Evolutionary conservation across 1,140 invertebrate species (phyloP).

Genomic region (Micrasema minimum): DNA sequence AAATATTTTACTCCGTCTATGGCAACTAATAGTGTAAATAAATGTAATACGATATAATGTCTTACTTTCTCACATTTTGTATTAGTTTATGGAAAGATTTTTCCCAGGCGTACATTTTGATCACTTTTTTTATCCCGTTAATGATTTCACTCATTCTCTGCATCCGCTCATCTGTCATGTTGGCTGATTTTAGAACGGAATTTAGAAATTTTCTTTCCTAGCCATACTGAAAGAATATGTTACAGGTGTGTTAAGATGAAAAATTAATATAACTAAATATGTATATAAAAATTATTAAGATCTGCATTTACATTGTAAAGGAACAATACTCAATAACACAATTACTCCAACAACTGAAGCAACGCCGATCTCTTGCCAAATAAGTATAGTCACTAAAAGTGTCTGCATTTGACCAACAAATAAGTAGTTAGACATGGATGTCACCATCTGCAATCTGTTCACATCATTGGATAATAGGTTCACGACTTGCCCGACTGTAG

Average conservation of each 20-base stretch:
- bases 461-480: slow-evolving; percentile 78
- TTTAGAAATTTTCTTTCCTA: slow-evolving; percentile 51
- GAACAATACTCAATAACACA: slow-evolving; percentile 37
- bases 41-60: background rate
- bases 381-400: slow-evolving; percentile 68
- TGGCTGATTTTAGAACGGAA: slow-evolving; percentile 63
- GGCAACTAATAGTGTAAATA: background rate
- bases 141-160: slow-evolving; percentile 77
- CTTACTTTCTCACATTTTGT: slow-evolving; percentile 60
- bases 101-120: slow-evolving; percentile 74
- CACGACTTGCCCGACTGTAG: slow-evolving; percentile 76
- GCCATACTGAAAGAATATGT: slow-evolving; percentile 50
- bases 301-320: slow-evolving; percentile 44
- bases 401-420: slow-evolving; percentile 72
- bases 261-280: background rate
- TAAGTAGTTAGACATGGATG: slow-evolving; percentile 61
- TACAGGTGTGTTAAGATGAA: background rate
- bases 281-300: background rate
- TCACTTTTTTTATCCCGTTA: slow-evolving; percentile 61
- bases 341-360: slow-evolving; percentile 61
- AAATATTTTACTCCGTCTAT: no score
- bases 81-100: slow-evolving; percentile 66
- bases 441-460: slow-evolving; percentile 62
- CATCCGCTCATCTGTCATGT: slow-evolving; percentile 74
- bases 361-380: slow-evolving; percentile 68